Evolutionary conservation across 2,797 vertebrate genomes (phyloP).

Genomic region (Neosilurus mollespiculum): DNA sequence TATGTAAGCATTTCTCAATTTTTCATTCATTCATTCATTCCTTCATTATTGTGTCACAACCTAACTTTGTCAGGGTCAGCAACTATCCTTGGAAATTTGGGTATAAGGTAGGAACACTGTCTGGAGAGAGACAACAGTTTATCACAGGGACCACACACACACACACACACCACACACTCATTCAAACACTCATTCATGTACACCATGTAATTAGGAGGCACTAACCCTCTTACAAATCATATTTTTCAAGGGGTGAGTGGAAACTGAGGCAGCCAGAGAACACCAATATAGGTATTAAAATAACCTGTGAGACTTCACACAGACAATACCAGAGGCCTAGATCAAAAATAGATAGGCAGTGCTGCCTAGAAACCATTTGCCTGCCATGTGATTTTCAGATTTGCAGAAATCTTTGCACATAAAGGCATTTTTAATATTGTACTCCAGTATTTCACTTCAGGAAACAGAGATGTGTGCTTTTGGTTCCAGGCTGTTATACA

Average conservation of each 20-base stretch:
- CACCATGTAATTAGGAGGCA: not conserved
- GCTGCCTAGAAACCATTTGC: not conserved
- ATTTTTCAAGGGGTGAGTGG: not conserved
- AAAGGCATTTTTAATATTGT: conserved; percentile 3
- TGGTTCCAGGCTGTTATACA: not conserved
- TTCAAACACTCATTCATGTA: not conserved
- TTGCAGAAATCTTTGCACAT: not conserved
- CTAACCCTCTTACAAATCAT: not conserved
- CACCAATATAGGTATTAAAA: not conserved
- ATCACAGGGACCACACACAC: not conserved
- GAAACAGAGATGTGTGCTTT: not conserved
- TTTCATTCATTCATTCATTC: not conserved
- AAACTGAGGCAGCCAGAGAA: not conserved
- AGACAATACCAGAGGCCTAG: not conserved
- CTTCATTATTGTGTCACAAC: not conserved
- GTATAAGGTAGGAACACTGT: not conserved
- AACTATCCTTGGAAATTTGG: not conserved
- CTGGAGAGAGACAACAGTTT: not conserved
- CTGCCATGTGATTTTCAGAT: not conserved
- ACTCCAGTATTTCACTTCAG: not conserved
- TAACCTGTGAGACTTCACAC: not conserved
- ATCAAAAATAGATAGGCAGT: not conserved
- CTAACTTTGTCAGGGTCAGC: not conserved
- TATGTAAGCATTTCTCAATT: too few species aligned
- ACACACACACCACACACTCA: not conserved